Evolutionary conservation across 2,113 vertebrate genomes (phyloP).

Genomic region (Trematomus loennbergii): DNA sequence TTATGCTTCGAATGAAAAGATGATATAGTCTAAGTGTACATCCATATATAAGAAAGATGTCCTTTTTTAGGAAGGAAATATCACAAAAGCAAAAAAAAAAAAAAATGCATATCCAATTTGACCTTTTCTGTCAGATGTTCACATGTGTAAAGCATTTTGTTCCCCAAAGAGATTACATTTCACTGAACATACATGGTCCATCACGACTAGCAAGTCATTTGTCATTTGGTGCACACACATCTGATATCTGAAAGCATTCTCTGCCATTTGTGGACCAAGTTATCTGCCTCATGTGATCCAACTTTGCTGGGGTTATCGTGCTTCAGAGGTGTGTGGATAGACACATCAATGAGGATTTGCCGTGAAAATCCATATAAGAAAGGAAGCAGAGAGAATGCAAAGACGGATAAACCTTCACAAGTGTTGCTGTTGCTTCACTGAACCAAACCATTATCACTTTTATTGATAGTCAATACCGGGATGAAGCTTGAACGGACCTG

Average conservation of each 20-base stretch:
- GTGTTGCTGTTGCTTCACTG: not conserved
- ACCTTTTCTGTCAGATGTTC: not conserved
- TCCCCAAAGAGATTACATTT: constrained; percentile 16
- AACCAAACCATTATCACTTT: constrained; percentile 23
- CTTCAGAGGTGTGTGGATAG: constrained; percentile 34
- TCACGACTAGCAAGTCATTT: not conserved
- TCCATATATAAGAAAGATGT: not conserved
- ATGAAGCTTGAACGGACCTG: constrained; percentile 9
- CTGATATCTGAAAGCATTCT: constrained; percentile 3
- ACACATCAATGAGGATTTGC: constrained; percentile 60
- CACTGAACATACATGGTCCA: not conserved
- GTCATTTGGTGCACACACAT: constrained; percentile 15
- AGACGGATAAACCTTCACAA: constrained; percentile 16
- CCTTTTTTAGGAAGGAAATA: not conserved
- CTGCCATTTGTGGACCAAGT: constrained; percentile 14
- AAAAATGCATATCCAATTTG: not conserved
- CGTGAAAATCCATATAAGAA: constrained; percentile 40
- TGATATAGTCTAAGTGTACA: not conserved
- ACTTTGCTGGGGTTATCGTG: constrained; percentile 48
- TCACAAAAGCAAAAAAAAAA: not conserved
- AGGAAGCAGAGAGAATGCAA: constrained; percentile 27
- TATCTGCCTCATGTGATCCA: constrained; percentile 29
- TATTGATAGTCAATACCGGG: constrained; percentile 4
- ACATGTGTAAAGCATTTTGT: not conserved
- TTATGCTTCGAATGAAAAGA: constrained; percentile 39